Percentiles rank a stretch among this genome's conserved stretches.
Evolutionary conservation across 1,140 invertebrate species (phyloP).

Genomic region (Drosophila quadrilineata): DNA sequence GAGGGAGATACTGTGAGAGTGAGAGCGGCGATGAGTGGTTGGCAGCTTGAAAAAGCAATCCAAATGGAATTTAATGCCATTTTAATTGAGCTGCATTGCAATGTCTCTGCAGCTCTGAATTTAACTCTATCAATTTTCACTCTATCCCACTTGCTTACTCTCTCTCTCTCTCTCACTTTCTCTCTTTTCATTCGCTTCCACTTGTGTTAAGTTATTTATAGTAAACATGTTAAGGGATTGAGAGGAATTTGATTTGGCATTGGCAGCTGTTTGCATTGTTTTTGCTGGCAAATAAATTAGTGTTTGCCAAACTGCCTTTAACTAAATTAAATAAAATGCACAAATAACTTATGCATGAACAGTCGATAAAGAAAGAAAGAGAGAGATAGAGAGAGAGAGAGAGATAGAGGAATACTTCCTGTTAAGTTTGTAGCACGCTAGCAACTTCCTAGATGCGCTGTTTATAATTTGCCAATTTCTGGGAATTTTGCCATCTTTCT

Average conservation of each 20-base stretch:
- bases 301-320: neutral
- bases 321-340: slow-evolving; percentile 7
- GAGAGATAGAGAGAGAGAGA: too few relatives aligned
- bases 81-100: slow-evolving; percentile 69
- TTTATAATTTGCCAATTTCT: slow-evolving; percentile 3
- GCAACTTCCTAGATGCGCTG: slow-evolving; percentile 5
- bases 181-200: neutral
- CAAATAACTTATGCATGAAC: slow-evolving; percentile 8
- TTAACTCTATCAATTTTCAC: neutral
- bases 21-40: slow-evolving; percentile 15
- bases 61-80: slow-evolving; percentile 75
- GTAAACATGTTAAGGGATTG: slow-evolving; percentile 35
- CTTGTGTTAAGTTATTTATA: slow-evolving; percentile 56
- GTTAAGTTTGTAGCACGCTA: neutral
- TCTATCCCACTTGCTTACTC: neutral
- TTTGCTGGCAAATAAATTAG: neutral
- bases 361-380: neutral
- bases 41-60: slow-evolving; percentile 58
- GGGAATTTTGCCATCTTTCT: neutral
- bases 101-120: slow-evolving; percentile 25
- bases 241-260: slow-evolving; percentile 26
- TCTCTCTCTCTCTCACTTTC: neutral
- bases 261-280: slow-evolving; percentile 23
- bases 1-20: neutral
- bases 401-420: too few relatives aligned